Conservation (phyloP, 2,797 vertebrate genomes). For the Chloroceryle inda region DNA sequence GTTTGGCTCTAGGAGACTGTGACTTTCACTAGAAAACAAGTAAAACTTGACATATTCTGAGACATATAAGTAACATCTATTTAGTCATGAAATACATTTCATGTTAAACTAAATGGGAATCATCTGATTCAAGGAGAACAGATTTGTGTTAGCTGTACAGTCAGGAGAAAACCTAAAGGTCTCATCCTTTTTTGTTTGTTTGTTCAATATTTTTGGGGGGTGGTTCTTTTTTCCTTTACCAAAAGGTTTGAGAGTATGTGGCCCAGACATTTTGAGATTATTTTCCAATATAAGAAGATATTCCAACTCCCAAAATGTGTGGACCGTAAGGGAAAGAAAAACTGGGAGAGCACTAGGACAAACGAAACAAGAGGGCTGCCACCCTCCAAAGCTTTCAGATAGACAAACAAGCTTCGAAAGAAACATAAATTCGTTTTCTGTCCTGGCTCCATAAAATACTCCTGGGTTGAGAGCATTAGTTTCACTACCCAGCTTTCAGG, state of each 20-base stretch:
- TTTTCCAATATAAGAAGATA: neutral
- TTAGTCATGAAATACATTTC: neutral
- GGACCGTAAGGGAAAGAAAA: neutral
- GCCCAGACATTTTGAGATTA: neutral
- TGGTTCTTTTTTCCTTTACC: neutral
- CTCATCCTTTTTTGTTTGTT: neutral
- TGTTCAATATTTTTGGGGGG: neutral
- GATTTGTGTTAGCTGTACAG: neutral
- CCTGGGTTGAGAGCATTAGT: neutral
- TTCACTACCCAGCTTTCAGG: neutral
- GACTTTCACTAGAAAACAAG: neutral
- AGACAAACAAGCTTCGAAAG: neutral
- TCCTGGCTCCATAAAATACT: neutral
- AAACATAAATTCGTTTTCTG: neutral
- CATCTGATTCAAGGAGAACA: neutral
- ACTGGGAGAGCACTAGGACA: neutral
- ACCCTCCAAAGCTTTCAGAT: neutral
- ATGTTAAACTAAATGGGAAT: neutral
- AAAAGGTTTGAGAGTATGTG: neutral
- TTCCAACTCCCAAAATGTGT: neutral
- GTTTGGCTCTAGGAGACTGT: neutral
- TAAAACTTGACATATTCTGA: neutral
- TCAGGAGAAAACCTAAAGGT: neutral
- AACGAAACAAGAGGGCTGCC: neutral
- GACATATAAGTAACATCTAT: neutral